phyloP scores from a whole-genome alignment of 2,113 vertebrate genomes.

The Alligator sinensis region DNA sequence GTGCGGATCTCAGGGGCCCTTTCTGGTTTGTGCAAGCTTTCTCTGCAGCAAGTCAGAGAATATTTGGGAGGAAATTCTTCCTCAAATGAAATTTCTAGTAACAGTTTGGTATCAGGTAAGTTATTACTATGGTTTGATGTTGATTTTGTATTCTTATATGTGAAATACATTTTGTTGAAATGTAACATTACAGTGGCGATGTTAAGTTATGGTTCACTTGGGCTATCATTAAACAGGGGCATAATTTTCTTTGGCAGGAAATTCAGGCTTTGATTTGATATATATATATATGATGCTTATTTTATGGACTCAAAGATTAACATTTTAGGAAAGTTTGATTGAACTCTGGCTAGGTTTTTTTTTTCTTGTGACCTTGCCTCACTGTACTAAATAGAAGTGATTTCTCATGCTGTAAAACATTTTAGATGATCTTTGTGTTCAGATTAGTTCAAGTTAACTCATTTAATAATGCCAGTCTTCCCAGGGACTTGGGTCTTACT shows the following conservation, averaged over 20 bases:
- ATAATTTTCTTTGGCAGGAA: conserved; percentile 36
- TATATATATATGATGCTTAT: neutral
- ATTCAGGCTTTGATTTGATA: neutral
- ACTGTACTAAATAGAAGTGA: neutral
- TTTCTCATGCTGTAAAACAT: neutral
- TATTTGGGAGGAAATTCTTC: neutral
- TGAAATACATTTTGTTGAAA: neutral
- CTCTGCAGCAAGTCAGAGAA: neutral
- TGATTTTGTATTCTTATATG: neutral
- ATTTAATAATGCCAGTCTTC: neutral
- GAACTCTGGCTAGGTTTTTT: neutral
- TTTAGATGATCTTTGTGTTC: neutral
- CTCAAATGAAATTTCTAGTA: conserved; percentile 7
- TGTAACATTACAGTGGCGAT: neutral
- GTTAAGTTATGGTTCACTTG: neutral
- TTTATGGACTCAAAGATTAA: neutral
- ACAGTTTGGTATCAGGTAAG: neutral
- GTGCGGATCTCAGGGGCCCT: neutral
- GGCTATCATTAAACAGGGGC: neutral
- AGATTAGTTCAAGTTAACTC: neutral
- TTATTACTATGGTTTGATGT: neutral
- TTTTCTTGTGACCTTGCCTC: neutral
- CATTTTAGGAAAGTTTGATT: neutral
- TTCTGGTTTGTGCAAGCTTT: neutral
- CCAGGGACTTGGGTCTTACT: neutral